Percentiles rank a stretch among this genome's conserved stretches.
phyloP scores from a whole-genome alignment of 1,140 invertebrate genomes.

The Leptinotarsa defecta region DNA sequence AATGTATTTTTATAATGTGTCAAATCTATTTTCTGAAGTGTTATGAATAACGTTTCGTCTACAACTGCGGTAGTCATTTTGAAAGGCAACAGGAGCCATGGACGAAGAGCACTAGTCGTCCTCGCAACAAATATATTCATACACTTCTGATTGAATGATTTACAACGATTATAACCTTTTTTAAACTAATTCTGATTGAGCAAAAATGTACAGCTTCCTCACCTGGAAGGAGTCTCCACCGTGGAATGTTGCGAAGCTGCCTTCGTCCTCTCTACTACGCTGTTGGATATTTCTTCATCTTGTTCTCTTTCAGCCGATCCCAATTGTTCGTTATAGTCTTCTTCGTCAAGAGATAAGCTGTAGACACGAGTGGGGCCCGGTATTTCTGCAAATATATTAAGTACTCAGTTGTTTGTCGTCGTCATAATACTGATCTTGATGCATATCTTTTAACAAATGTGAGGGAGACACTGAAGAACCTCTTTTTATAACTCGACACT shows the following conservation, averaged over 20 bases:
- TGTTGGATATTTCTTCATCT: conserved; percentile 49
- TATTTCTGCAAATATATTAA: conserved; percentile 57
- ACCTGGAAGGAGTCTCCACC: conserved; percentile 30
- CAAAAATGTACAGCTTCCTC: conserved; percentile 1
- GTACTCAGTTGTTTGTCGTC: conserved; percentile 7
- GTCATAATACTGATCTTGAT: conserved; percentile 15
- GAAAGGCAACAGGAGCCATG: too few relatives aligned
- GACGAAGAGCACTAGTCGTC: too few relatives aligned
- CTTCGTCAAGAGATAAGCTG: conserved; percentile 46
- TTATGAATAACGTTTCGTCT: too few relatives aligned
- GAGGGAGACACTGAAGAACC: neutral
- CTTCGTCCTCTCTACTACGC: conserved; percentile 38
- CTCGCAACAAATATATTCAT: too few relatives aligned
- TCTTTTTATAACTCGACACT: conserved; percentile 13
- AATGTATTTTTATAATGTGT: too few relatives aligned
- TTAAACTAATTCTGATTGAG: too few relatives aligned
- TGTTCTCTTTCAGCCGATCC: conserved; percentile 56
- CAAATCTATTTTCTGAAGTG: too few relatives aligned
- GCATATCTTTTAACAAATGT: conserved; percentile 17
- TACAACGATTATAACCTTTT: too few relatives aligned
- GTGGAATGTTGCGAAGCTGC: conserved; percentile 32
- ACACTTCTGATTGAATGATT: too few relatives aligned
- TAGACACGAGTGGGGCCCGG: conserved; percentile 59
- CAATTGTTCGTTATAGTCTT: conserved; percentile 54
- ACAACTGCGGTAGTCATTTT: too few relatives aligned